Base-by-base conservation (phyloP, 2,888 invertebrate species). In the Apamea crenata region DNA sequence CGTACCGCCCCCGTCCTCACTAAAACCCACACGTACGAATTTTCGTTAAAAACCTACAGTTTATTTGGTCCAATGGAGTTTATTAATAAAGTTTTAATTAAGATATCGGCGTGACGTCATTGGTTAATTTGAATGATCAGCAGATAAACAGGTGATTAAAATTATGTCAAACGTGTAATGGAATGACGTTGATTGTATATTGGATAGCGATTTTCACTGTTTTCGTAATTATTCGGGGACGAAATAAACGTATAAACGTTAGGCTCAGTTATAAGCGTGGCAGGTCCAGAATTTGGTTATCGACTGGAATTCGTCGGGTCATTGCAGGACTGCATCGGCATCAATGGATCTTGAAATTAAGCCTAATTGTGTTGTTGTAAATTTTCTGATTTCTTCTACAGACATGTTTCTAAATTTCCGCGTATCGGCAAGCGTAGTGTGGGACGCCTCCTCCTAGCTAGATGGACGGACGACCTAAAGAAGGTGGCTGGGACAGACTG, bases 11-110 rank as follows among this genome's bases (percentile, higher is more conserved):
- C 89, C 92, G 92, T 85, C 6, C 5, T 0, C 21, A 87, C 59
- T 91, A 92, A 93, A 90, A 5, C 61, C 36, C 76, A 82, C 44
- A 85, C 77, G 74, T 77, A 78, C 79, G 87, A 90, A 91, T 90
- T 92, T 93, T 92, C 93, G 92, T 93, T 93, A 95, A 95, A 95
- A 95, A 93, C 93, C 88, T 94, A 92, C 94, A 94, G 94, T 94
- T 94, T 94, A 95, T 95, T 94, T 92, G 92, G 91, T 90, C 91
- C 91, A 90, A 90, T 93, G 92, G 93, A 93, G 92, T 94, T 94
- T 95, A 94, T 95, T 95, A 95, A 94, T 95, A 94, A 94, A 95
- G 91, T 94, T 92, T 96, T 96, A 96, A 96, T 96, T 96, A 96
- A 96, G 95, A 95, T 95, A 94, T 94, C 94, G 92, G 92, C 78